Evolutionary conservation across 2,888 invertebrate genomes (phyloP), one percentile per base, ranked within the genome.

Genomic region (Ecliptopera silaceata): DNA sequence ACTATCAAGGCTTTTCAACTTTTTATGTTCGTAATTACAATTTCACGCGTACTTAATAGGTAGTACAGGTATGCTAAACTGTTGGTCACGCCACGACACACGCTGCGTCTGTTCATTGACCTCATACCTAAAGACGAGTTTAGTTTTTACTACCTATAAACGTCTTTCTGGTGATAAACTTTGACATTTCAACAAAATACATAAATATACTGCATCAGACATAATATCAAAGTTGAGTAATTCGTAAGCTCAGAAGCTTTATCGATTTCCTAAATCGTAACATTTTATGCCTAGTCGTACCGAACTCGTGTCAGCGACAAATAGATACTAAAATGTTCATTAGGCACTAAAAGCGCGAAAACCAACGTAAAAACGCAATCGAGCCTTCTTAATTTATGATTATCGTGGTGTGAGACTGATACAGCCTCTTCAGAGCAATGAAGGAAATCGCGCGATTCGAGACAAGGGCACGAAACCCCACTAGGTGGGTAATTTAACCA

Each of bases 11-110:
- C 13, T 12, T 38, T 72, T 71, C 74, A 77, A 71, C 71, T 65
- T 71, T 74, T 80, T 82, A 80, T 80, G 74, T 79, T 82, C 72
- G 82, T 88, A 87, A 88, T 88, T 81, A 87, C 77, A 82, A 86
- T 87, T 88, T 88, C 86, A 89, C 86, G 87, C 86, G 76, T 82
- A 77, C 77, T 88, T 82, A 54, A 84, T 79, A 75, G 76, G 79
- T 73, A 79, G 78, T 77, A 79, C 77, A 52, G 79, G 80, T 82
- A 82, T 74, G 82, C 84, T 88, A 87, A 86, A 79, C 75, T 75
- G 81, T 85, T 82, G 75, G 86, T 86, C 87, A 89, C 86, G 88
- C 75, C 71, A 70, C 86, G 88, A 75, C 71, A 70, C 73, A 57
- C 46, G 59, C 71, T 72, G 77, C 79, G 80, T 81, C 77, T 13